Evolutionary conservation across 2,888 invertebrate species (phyloP).

Genomic region (Aquatica leii): DNA sequence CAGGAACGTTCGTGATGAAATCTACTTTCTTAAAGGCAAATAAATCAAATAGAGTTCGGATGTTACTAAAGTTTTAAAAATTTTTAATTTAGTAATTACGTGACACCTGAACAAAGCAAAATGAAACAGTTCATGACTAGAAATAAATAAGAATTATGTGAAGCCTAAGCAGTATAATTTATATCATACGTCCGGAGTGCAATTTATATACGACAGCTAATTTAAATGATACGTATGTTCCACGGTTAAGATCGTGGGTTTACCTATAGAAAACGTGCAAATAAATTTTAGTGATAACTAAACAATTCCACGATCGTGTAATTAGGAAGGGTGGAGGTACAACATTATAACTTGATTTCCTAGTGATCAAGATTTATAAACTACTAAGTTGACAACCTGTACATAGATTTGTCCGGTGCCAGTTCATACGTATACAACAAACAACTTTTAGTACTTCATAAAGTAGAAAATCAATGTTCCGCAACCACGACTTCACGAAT

Average conservation of each 20-base stretch:
- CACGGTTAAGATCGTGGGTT: constrained; percentile 21
- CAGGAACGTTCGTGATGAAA: constrained; percentile 20
- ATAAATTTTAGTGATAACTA: constrained; percentile 23
- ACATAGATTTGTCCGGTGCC: constrained; percentile 4
- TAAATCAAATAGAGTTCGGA: constrained; percentile 4
- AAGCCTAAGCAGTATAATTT: constrained; percentile 16
- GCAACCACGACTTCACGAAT: constrained; percentile 11
- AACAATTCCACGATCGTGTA: constrained; percentile 19
- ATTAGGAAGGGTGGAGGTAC: constrained; percentile 6
- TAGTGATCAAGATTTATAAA: constrained; percentile 8
- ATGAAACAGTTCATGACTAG: constrained; percentile 6
- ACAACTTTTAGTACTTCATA: constrained; percentile 5
- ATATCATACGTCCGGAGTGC: constrained; percentile 17
- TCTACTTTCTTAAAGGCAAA: constrained; percentile 17
- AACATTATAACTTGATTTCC: constrained; percentile 8
- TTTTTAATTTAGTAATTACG: constrained; percentile 3
- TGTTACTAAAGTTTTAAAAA: neutral
- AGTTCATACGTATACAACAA: constrained; percentile 9
- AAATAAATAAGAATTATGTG: constrained; percentile 25
- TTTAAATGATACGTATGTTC: constrained; percentile 22
- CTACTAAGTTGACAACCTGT: neutral
- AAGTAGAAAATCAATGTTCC: constrained; percentile 15
- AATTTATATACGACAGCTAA: constrained; percentile 25
- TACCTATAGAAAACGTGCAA: constrained; percentile 23
- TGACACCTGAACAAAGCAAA: constrained; percentile 18